Evolutionary conservation across 2,888 invertebrate genomes (phyloP), one percentile per base, ranked within the genome.

Genomic region (Leptinotarsa haldemani): DNA sequence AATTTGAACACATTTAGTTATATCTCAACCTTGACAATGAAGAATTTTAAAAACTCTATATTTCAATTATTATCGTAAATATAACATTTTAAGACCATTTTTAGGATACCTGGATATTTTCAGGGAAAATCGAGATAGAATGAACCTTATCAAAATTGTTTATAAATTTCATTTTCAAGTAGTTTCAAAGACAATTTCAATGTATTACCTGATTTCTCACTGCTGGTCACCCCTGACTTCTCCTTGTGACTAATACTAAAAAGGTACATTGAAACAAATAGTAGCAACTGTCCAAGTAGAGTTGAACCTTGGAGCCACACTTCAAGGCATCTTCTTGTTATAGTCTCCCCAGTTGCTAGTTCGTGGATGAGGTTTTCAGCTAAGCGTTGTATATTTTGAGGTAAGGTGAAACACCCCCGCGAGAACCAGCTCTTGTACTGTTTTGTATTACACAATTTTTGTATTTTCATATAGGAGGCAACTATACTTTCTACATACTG

Each of bases 401-500:
- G 90, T 86, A 77, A 90, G 85, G 66, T 89, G 86, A 82, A 90
- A 77, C 87, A 91, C n/a, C 92, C 92, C 74, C 90, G 87, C 25
- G 89, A 89, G 73, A 90, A 89, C 92, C 92, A 92, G 47, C 89
- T 90, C 80, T 88, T 88, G 80, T 90, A 91, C 76, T 89, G 89
- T 16, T 87, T 86, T 16, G 89, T 89, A 71, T 88, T 88, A 77
- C 88, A 89, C 50, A 91, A 87, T 80, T 92, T 92, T 79, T 93
- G 89, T 53, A 92, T 90, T 84, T 91, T 92, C 85, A 94, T 90
- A 84, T 93, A 94, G 0, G 94, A 94, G 47, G 93, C 93, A 0
- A 94, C 92, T 82, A 94, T 91, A 77, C 93, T 92, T 84, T 94
- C 93, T 77, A 94, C 92, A 84, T 94, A 94, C 91, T 93, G 88